phyloP scores from a whole-genome alignment of 2,888 invertebrate species.

The Erebia epiphron region DNA sequence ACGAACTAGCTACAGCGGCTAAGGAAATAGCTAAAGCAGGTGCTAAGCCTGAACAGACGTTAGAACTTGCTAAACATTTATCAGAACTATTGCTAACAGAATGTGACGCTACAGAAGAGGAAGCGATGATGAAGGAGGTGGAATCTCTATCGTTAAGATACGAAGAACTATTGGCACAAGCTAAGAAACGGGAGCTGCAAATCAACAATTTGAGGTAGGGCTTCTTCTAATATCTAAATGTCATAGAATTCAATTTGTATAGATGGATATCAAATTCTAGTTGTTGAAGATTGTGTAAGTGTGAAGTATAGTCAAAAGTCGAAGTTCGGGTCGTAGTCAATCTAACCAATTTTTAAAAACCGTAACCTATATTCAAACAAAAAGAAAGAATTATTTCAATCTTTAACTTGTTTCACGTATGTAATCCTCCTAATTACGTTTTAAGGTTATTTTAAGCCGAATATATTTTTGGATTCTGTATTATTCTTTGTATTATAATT shows the following conservation, averaged over 20 bases:
- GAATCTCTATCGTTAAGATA: constrained; percentile 86
- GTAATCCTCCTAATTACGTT: no score
- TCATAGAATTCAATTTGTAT: constrained; percentile 1
- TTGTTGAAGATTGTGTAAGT: constrained; percentile 1
- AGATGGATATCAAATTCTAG: not conserved
- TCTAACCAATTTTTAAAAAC: not conserved
- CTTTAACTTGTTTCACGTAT: no score
- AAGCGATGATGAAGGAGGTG: constrained; percentile 86
- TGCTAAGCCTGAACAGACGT: constrained; percentile 89
- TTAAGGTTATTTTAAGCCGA: not conserved
- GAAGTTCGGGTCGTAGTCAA: not conserved
- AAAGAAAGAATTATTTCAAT: no score
- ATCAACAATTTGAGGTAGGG: constrained; percentile 90
- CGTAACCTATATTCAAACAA: not conserved
- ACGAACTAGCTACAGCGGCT: constrained; percentile 84
- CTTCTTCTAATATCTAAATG: constrained; percentile 28
- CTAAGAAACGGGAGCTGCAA: constrained; percentile 89
- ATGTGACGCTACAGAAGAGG: constrained; percentile 86
- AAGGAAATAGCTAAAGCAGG: constrained; percentile 89
- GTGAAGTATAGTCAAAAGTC: not conserved
- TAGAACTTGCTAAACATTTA: constrained; percentile 92
- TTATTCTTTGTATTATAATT: no score
- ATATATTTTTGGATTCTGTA: no score
- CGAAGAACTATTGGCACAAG: constrained; percentile 86
- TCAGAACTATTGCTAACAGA: constrained; percentile 89